phyloP scores from a whole-genome alignment of 2,797 vertebrate genomes.

The Dryobates pubescens region DNA sequence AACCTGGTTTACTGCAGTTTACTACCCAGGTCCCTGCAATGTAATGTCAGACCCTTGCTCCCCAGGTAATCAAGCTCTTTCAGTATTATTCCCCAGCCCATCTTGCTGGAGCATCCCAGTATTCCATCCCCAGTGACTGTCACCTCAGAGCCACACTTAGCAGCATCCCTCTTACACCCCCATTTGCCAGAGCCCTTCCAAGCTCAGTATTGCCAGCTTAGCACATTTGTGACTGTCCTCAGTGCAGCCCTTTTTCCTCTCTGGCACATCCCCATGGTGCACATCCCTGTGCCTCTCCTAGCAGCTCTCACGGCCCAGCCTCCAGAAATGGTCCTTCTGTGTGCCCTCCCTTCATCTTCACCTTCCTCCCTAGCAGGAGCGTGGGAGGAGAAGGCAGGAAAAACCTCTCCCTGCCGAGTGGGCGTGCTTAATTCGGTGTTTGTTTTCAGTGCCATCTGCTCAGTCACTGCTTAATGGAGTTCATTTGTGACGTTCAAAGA shows the following conservation, averaged over 20 bases:
- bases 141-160: not conserved
- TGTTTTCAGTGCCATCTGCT: slow-evolving; percentile 44
- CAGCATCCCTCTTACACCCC: not conserved
- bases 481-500: slow-evolving; percentile 6
- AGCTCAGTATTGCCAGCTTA: not conserved
- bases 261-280: not conserved
- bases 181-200: not conserved
- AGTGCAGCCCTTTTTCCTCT: not conserved
- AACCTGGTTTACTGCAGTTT: not conserved
- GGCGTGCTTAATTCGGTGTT: slow-evolving; percentile 44
- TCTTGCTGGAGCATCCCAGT: not conserved
- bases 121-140: not conserved
- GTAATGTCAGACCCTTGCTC: not conserved
- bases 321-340: not conserved
- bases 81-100: not conserved
- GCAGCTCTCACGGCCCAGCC: not conserved
- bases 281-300: not conserved
- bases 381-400: slow-evolving; percentile 17
- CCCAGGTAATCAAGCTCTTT: not conserved
- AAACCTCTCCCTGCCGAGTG: not conserved
- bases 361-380: not conserved
- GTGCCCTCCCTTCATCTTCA: not conserved
- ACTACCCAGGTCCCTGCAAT: not conserved
- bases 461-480: slow-evolving; percentile 43
- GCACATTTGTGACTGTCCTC: not conserved